These are phyloP conservation scores for Lutraria rhynchaena DNA, from an alignment of 1,140 invertebrate species.

Conservation along the genomic window DNA sequence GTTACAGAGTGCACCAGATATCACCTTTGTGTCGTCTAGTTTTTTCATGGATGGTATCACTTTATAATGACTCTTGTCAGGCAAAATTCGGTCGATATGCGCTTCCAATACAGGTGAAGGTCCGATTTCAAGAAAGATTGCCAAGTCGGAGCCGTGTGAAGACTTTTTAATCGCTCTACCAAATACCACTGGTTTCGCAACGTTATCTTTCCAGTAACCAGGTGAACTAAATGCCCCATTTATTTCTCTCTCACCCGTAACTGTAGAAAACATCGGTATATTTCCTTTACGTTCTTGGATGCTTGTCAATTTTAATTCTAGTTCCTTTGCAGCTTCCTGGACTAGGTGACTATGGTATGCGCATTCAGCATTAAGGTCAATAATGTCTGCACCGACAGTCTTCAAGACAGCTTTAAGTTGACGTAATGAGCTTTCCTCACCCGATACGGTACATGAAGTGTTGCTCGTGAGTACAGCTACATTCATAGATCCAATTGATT, in stretches of 20 bases:
- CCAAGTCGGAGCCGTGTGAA: not conserved
- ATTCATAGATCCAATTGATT: conserved; percentile 17
- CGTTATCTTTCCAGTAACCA: conserved; percentile 70
- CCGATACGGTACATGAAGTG: conserved; percentile 54
- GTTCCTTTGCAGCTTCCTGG: conserved; percentile 34
- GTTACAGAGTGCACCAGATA: conserved; percentile 35
- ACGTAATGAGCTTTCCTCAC: conserved; percentile 53
- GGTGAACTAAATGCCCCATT: conserved; percentile 20
- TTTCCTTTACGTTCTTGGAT: not conserved
- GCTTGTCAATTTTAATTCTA: conserved; percentile 29
- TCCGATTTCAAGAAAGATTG: conserved; percentile 34
- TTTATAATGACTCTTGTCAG: conserved; percentile 1
- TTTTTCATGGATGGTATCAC: conserved; percentile 49
- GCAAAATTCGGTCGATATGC: conserved; percentile 52
- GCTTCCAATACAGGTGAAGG: conserved; percentile 30
- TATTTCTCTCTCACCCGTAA: conserved; percentile 41
- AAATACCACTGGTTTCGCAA: conserved; percentile 64
- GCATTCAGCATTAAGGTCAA: conserved; percentile 50
- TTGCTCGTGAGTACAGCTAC: conserved; percentile 63
- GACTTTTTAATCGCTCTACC: not conserved
- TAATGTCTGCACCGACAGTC: not conserved
- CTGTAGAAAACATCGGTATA: conserved; percentile 6
- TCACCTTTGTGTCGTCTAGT: conserved; percentile 26
- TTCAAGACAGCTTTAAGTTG: conserved; percentile 14
- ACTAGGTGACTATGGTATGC: conserved; percentile 73